A percentile compares a stretch with the other conserved stretches of the same genome.
Conservation (phyloP, 1,140 invertebrate genomes). For the Trachelipus rathkii region DNA sequence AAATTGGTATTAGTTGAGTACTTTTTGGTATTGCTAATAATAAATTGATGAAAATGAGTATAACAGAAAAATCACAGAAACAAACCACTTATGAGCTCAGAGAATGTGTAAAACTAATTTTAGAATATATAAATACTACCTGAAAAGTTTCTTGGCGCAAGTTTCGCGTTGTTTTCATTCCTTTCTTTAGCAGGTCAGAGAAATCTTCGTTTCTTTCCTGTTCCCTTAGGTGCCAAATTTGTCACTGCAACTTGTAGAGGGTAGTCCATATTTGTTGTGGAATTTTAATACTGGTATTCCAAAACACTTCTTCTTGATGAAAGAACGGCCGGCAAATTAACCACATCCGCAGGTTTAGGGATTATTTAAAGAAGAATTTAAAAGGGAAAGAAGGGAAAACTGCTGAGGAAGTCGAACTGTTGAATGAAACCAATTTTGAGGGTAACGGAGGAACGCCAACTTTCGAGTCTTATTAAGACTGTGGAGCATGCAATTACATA, state of each 20-base stretch:
- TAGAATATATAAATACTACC: too few species aligned
- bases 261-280: background rate
- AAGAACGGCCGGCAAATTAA: background rate
- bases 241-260: background rate
- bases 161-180: background rate
- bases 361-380: background rate
- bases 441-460: background rate
- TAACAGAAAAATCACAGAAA: too few species aligned
- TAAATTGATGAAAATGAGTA: too few species aligned
- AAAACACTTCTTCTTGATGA: background rate
- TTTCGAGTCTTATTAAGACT: background rate
- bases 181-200: background rate
- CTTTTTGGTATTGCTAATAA: too few species aligned
- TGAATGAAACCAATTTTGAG: background rate
- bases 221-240: background rate
- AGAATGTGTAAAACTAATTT: too few species aligned
- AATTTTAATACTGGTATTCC: conserved; percentile 3
- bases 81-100: too few species aligned
- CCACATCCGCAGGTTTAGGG: background rate
- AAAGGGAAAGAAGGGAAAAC: conserved; percentile 3
- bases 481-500: background rate
- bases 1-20: too few species aligned
- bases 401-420: background rate
- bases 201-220: background rate
- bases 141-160: too few species aligned